A percentile compares a stretch with the other conserved stretches of the same genome.
These are phyloP conservation scores for Microtus montanus DNA, from an alignment of 2,113 vertebrate species.

Conservation along the genomic window DNA sequence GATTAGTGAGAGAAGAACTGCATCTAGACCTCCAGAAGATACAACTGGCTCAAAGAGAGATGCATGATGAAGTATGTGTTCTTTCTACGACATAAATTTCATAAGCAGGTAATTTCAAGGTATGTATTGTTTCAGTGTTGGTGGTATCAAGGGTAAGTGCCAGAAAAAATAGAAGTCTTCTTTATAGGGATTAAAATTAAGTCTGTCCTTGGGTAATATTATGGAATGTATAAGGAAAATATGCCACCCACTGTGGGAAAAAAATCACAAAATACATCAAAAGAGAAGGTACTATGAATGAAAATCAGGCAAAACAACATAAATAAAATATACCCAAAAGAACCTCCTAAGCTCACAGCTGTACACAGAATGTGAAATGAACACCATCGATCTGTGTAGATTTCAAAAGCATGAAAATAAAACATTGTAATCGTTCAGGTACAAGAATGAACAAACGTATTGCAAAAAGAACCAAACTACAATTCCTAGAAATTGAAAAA, in stretches of 20 bases:
- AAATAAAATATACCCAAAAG: not conserved
- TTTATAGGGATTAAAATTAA: slow-evolving; percentile 50
- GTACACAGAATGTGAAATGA: not conserved
- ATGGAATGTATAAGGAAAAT: slow-evolving; percentile 25
- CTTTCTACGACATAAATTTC: not conserved
- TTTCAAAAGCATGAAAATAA: slow-evolving; percentile 11
- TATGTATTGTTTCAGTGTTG: not conserved
- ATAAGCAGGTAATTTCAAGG: slow-evolving; percentile 24
- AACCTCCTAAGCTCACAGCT: not conserved
- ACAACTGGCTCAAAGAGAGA: not conserved
- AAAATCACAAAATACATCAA: not conserved
- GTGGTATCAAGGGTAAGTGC: not conserved
- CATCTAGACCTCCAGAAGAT: not conserved
- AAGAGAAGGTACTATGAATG: not conserved
- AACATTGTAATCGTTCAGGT: not conserved
- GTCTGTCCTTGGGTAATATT: not conserved
- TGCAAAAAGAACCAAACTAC: not conserved
- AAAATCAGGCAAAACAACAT: slow-evolving; percentile 16
- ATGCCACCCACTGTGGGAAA: not conserved
- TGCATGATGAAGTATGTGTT: not conserved
- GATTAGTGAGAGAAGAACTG: not conserved
- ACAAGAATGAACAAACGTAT: not conserved
- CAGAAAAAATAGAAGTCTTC: slow-evolving; percentile 33
- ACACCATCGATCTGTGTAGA: not conserved
- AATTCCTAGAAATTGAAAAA: not conserved